These are phyloP conservation scores for Spizella passerina DNA, from an alignment of 2,797 vertebrate genomes.

Conservation along the genomic window DNA sequence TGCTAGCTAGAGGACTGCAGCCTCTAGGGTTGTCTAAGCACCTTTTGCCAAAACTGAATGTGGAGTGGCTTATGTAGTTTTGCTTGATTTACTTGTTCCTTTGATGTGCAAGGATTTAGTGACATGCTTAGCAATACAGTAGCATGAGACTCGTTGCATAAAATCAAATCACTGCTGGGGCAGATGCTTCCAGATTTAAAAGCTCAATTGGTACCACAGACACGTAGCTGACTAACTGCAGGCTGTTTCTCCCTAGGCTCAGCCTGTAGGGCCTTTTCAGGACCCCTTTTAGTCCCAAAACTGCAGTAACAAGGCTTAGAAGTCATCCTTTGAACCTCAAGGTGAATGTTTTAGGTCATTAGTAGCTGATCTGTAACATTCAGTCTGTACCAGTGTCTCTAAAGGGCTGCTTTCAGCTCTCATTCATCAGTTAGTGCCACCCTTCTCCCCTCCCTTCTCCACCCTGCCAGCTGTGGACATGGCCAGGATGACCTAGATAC, in stretches of 20 bases:
- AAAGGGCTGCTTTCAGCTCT: constrained; percentile 17
- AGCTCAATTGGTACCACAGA: background rate
- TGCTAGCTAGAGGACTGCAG: background rate
- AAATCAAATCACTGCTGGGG: constrained; percentile 54
- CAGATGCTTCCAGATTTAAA: constrained; percentile 58
- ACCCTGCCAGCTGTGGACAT: constrained; percentile 21
- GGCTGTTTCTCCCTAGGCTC: background rate
- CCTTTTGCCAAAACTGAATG: constrained; percentile 37
- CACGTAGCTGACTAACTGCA: constrained; percentile 2
- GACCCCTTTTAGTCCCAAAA: background rate
- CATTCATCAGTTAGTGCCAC: background rate
- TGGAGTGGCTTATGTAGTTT: constrained; percentile 26
- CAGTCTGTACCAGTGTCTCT: background rate
- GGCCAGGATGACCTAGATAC: constrained; percentile 8
- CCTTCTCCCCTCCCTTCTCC: background rate
- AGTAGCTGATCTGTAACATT: background rate
- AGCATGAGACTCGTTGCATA: constrained; percentile 49
- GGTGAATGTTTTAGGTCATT: constrained; percentile 23
- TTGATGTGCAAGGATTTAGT: constrained; percentile 65
- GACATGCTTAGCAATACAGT: constrained; percentile 10
- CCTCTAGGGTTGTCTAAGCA: background rate
- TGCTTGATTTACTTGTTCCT: constrained; percentile 61
- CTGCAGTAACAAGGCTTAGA: constrained; percentile 3
- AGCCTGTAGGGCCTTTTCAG: background rate
- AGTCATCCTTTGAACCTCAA: constrained; percentile 7